Evolutionary conservation across 2,888 invertebrate genomes (phyloP), one percentile per base, ranked within the genome.

Genomic region (Conomelus anceps): DNA sequence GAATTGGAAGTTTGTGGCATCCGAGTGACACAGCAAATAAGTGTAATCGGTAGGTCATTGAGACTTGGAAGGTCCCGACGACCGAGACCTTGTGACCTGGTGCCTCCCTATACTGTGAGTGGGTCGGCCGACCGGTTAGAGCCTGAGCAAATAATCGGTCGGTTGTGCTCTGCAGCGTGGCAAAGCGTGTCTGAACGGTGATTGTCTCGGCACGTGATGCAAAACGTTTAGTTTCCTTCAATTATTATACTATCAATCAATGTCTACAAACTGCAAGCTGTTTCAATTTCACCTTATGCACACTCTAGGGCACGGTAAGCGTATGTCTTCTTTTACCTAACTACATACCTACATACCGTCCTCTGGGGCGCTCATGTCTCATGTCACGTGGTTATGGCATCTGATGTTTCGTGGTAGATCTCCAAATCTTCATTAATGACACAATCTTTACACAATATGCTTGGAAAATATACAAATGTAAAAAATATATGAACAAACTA

Each of bases 61-160:
- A 63, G 63, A 63, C 63, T 7, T 20, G n/a, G 63, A 63, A 63
- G 63, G 63, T 63, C 11, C n/a, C 63, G 63, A n/a, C 34, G 34
- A 34, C 34, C 34, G 34, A 63, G 63, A 24, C 88, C 84, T 22
- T 24, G 88, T 84, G 88, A 88, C 24, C 24, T 84, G 88, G 84
- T 22, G 88, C 22, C 63, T 4, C 17, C 63, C 87, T 22, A 9
- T 23, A 22, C 11, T n/a, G n/a, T 23, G 63, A 88, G 88, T 63
- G 88, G 88, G 88, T 34, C 88, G 41, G 22, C 9, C 20, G 23
- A 24, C 84, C 84, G 84, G 84, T 84, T 84, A 84, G 4, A n/a
- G 22, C 84, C 84, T 22, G 26, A 4, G 85, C 84, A 86, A 22
- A 85, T 22, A 85, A 85, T n/a, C 63, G 63, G 63, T 63, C n/a